These are phyloP conservation scores for Temnothorax curvispinosus DNA, from an alignment of 1,140 invertebrate species.

Conservation along the genomic window DNA sequence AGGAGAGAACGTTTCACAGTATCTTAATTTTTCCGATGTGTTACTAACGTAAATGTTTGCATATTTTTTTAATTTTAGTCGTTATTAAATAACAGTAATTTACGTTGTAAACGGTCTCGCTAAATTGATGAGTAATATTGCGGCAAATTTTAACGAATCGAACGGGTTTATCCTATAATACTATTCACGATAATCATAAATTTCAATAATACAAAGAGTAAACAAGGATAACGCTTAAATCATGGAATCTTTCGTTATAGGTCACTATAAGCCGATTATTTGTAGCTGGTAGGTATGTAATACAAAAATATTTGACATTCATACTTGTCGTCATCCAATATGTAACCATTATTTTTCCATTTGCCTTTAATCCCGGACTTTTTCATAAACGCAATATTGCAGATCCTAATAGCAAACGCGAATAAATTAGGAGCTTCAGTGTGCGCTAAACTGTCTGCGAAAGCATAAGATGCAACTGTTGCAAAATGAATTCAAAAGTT, in stretches of 20 bases:
- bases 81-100: neutral
- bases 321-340: neutral
- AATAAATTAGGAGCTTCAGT: neutral
- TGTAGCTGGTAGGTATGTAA: neutral
- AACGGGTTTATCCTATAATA: neutral
- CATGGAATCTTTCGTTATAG: neutral
- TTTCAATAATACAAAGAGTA: neutral
- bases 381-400: neutral
- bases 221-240: conserved; percentile 13
- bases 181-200: conserved; percentile 23
- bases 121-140: conserved; percentile 31
- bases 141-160: conserved; percentile 46
- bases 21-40: conserved; percentile 4
- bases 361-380: neutral
- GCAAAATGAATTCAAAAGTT: conserved; percentile 26
- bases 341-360: neutral
- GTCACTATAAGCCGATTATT: conserved; percentile 13
- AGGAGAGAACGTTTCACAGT: neutral
- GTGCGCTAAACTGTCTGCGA: neutral
- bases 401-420: neutral
- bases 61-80: neutral
- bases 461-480: neutral
- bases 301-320: neutral
- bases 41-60: neutral
- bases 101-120: neutral